phyloP scores from a whole-genome alignment of 2,888 invertebrate species.

The Aporophyla lueneburgensis region DNA sequence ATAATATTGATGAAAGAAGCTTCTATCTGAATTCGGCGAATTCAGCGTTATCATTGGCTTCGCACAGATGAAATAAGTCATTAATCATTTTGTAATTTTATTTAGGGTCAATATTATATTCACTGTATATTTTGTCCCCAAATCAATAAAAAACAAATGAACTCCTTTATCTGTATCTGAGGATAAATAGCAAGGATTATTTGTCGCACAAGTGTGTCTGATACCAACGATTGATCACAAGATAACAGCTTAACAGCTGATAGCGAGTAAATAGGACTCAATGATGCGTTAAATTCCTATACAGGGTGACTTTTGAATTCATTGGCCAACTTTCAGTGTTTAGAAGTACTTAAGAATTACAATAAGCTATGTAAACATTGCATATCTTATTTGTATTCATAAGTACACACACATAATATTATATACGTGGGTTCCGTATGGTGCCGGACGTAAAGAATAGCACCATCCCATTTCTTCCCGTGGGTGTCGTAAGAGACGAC shows the following conservation, averaged over 20 bases:
- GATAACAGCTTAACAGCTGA: conserved; percentile 58
- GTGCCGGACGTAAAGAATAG: too few species aligned
- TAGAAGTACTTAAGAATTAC: too few species aligned
- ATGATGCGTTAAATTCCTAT: conserved; percentile 19
- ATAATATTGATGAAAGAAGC: not conserved
- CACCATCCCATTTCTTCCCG: too few species aligned
- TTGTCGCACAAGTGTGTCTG: conserved; percentile 58
- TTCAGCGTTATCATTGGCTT: not conserved
- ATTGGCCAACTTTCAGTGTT: not conserved
- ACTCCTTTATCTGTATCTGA: conserved; percentile 32
- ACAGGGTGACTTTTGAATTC: conserved; percentile 14
- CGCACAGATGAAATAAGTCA: not conserved
- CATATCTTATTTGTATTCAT: too few species aligned
- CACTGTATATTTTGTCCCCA: not conserved
- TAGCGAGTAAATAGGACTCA: conserved; percentile 27
- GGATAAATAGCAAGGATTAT: conserved; percentile 61
- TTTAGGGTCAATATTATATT: too few species aligned
- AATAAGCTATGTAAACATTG: too few species aligned
- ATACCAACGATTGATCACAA: conserved; percentile 68
- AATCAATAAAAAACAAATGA: conserved; percentile 29
- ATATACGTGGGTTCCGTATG: too few species aligned
- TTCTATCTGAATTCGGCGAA: not conserved
- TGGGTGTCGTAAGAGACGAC: too few species aligned
- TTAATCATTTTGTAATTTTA: not conserved
- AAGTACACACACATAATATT: too few species aligned